These are phyloP conservation scores for Falco novaeseelandiae DNA, from an alignment of 2,797 vertebrate genomes.

Conservation along the genomic window DNA sequence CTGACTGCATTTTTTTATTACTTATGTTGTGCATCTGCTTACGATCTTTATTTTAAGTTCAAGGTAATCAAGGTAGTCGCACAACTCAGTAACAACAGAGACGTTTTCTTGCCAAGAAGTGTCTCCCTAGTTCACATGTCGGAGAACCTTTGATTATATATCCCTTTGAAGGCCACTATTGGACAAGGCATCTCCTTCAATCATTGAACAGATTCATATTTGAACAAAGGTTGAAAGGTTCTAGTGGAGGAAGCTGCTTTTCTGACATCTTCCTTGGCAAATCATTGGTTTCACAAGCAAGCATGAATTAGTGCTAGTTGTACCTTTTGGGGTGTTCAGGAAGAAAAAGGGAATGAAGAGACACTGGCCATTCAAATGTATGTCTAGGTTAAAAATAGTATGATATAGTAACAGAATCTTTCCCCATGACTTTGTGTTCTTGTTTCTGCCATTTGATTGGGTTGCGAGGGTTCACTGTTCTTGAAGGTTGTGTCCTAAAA, in stretches of 20 bases:
- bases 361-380: not conserved
- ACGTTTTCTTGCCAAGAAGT: not conserved
- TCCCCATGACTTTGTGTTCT: not conserved
- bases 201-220: rapidly evolving
- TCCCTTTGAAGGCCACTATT: not conserved
- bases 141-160: not conserved
- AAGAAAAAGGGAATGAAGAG: not conserved
- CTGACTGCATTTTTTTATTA: not conserved
- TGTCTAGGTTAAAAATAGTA: not conserved
- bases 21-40: not conserved
- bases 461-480: not conserved
- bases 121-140: not conserved
- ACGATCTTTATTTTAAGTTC: not conserved
- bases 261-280: not conserved
- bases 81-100: not conserved
- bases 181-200: not conserved
- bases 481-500: not conserved
- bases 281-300: not conserved
- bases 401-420: not conserved
- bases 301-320: not conserved
- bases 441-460: not conserved
- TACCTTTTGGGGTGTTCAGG: not conserved
- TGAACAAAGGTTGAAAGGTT: not conserved
- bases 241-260: not conserved
- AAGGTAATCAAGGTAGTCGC: not conserved